Conservation (phyloP, 2,888 invertebrate species). For the Dascillus cervinus region DNA sequence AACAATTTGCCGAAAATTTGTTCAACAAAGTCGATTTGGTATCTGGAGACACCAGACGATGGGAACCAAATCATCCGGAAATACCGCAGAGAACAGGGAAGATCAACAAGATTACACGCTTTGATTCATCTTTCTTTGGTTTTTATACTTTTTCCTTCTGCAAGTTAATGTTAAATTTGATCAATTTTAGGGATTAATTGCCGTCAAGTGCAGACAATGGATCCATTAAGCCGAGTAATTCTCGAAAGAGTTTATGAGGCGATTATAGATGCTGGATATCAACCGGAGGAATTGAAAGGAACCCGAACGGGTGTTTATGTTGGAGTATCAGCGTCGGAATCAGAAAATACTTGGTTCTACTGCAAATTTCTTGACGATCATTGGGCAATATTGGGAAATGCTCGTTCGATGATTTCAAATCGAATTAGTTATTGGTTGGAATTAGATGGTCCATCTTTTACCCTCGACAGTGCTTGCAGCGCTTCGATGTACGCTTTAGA, state of each 20-base stretch:
- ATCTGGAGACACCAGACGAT: conserved; percentile 68
- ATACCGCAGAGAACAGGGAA: too few relatives aligned
- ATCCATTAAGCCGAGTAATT: conserved; percentile 50
- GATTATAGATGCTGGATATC: conserved; percentile 52
- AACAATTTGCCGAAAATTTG: conserved; percentile 62
- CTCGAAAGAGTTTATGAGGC: conserved; percentile 54
- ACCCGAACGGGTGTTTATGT: conserved; percentile 71
- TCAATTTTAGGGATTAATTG: conserved; percentile 48
- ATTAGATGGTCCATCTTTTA: conserved; percentile 84
- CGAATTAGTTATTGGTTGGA: too few relatives aligned
- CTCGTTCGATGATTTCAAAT: conserved; percentile 86
- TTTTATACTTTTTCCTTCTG: too few relatives aligned
- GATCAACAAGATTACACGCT: too few relatives aligned
- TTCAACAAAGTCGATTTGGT: conserved; percentile 77
- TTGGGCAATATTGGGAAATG: conserved; percentile 49
- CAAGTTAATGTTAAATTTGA: too few relatives aligned
- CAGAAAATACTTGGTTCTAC: conserved; percentile 65
- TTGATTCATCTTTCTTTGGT: too few relatives aligned
- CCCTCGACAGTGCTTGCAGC: conserved; percentile 91
- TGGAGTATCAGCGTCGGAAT: conserved; percentile 68
- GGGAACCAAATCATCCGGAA: too few relatives aligned
- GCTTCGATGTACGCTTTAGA: conserved; percentile 85
- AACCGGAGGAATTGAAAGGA: conserved; percentile 63
- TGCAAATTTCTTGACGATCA: conserved; percentile 5
- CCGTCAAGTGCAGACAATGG: conserved; percentile 53